These are phyloP conservation scores for Elaphurus davidianus DNA, from an alignment of 2,113 vertebrate genomes.

Conservation along the genomic window DNA sequence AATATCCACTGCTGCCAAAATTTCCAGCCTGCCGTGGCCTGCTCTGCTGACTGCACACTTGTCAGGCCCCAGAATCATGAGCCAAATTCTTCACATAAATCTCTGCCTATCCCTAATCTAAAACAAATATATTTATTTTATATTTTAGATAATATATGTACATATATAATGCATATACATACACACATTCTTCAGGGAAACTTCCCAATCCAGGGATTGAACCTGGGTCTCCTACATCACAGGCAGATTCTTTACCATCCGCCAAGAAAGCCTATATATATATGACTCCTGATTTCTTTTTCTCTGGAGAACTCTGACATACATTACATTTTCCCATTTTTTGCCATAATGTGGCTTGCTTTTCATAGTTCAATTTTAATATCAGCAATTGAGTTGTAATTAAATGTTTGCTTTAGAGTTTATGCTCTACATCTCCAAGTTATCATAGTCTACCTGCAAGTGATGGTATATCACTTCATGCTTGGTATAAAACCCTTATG, in stretches of 20 bases:
- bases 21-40: no score
- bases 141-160: background rate
- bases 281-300: background rate
- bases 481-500: background rate
- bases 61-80: background rate
- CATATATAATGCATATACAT: background rate
- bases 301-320: background rate
- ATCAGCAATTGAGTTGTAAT: background rate
- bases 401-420: background rate
- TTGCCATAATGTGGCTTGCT: background rate
- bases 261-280: background rate
- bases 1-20: background rate
- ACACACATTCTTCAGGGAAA: background rate
- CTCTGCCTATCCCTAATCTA: background rate
- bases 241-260: background rate
- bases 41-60: no score
- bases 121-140: background rate
- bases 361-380: background rate
- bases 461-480: background rate
- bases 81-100: background rate
- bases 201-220: background rate
- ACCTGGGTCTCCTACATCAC: background rate
- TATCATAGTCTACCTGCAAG: background rate
- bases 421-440: background rate
- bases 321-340: background rate